Base-by-base conservation (phyloP, 2,888 invertebrate species). In the Synergus japonicus region DNA sequence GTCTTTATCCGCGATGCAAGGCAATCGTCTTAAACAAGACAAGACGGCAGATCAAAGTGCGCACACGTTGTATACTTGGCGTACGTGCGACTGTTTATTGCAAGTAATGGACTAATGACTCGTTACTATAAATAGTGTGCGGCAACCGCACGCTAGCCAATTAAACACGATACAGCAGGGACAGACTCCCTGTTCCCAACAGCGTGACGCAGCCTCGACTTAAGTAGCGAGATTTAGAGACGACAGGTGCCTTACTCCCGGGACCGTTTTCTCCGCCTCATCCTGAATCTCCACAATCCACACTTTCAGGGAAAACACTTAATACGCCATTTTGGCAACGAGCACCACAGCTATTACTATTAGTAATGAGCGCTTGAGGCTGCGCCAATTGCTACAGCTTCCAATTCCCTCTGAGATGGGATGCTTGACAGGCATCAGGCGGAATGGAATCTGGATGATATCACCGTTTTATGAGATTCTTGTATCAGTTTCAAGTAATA, bases 191-290 rank as follows among this genome's bases (percentile, higher is more conserved):
- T 73, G 76, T 67, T 79, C 69, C 44, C 67, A 79, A 69, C 73
- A 79, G 80, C 83, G 82, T 80, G 82, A 85, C 84, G 82, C 80
- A 78, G 82, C 77, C 83, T 78, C 79, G 85, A 82, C 89, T 89
- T 90, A 90, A 91, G 90, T 90, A 89, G 88, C 86, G 87, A 91
- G 91, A 92, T 92, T 92, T 91, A 92, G 87, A 84, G 88, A 82
- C 87, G 90, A 91, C 92, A 92, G 91, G 91, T 91, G 92, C 87
- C 82, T 82, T 76, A 77, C 79, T 84, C 76, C 54, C 41, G 73
- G 18, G 73, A 44, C 43, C 37, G 63, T 67, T 79, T 83, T 83
- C 67, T 73, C 76, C 78, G 82, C 81, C 77, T 82, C 77, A 18
- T 22, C 60, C 12, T n/a, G 22, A 60, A n/a, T 4, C 58, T 58